Conservation (phyloP, 2,888 invertebrate genomes). For the Mantis religiosa region DNA sequence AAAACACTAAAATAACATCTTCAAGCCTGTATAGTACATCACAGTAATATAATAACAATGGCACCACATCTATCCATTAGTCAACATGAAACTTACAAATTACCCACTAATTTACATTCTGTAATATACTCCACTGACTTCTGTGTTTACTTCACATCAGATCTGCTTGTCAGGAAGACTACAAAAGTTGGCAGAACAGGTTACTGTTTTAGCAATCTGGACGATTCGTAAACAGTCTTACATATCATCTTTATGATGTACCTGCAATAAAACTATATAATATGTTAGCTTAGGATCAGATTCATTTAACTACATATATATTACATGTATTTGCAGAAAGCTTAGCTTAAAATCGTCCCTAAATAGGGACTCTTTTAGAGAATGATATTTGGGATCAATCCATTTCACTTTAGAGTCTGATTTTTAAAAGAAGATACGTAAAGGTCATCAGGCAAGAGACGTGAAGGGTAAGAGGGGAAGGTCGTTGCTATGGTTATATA, state of each 20-base stretch:
- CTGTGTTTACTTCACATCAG: not conserved
- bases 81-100: not conserved
- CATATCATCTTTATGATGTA: not conserved
- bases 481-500: too few species aligned
- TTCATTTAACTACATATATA: too few species aligned
- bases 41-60: not conserved
- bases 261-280: not conserved
- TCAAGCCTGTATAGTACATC: not conserved
- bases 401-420: not conserved
- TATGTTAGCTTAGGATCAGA: not conserved
- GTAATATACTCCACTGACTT: not conserved
- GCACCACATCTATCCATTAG: not conserved
- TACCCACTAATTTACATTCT: not conserved
- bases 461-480: too few species aligned
- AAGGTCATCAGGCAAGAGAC: too few species aligned
- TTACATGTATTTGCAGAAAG: not conserved
- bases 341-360: not conserved
- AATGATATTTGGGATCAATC: too few species aligned
- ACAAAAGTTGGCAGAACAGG: not conserved
- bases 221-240: not conserved
- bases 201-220: not conserved
- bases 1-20: conserved; percentile 25
- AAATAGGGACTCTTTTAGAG: too few species aligned
- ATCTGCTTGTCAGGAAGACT: not conserved
- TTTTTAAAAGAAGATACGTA: too few species aligned